These are phyloP conservation scores for Nebria ingens DNA, from an alignment of 1,140 invertebrate species.

Conservation along the genomic window DNA sequence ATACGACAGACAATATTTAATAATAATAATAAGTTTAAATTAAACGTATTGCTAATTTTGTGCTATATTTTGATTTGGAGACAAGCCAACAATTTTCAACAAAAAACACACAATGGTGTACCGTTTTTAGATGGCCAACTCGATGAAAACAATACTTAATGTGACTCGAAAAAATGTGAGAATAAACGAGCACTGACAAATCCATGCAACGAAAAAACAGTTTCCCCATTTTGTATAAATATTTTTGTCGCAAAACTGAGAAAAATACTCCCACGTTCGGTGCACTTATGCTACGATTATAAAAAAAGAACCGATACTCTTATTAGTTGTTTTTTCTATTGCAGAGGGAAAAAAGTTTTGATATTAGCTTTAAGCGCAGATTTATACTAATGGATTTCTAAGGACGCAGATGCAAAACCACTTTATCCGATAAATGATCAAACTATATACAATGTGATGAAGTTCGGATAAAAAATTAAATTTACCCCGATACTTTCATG, in stretches of 20 bases:
- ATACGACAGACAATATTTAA: no score
- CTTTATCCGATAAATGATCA: neutral
- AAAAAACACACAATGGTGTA: no score
- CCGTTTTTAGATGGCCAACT: no score
- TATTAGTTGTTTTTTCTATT: no score
- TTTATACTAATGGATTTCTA: conserved; percentile 8
- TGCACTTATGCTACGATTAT: neutral
- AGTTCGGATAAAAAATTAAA: no score
- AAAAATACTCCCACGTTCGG: neutral
- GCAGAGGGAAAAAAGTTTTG: neutral
- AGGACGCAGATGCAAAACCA: neutral
- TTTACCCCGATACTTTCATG: no score
- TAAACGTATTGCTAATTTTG: no score
- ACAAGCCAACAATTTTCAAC: no score
- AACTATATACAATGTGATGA: neutral
- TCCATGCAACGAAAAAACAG: neutral
- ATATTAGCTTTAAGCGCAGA: neutral
- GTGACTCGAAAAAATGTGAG: neutral
- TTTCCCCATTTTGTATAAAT: neutral
- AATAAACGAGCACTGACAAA: conserved; percentile 5
- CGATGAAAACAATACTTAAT: conserved; percentile 9
- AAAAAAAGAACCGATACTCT: neutral
- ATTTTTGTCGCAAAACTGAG: conserved; percentile 1
- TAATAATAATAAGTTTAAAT: no score
- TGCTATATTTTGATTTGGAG: no score